Conservation (phyloP, 2,113 vertebrate genomes). For the Morphnarchus princeps region DNA sequence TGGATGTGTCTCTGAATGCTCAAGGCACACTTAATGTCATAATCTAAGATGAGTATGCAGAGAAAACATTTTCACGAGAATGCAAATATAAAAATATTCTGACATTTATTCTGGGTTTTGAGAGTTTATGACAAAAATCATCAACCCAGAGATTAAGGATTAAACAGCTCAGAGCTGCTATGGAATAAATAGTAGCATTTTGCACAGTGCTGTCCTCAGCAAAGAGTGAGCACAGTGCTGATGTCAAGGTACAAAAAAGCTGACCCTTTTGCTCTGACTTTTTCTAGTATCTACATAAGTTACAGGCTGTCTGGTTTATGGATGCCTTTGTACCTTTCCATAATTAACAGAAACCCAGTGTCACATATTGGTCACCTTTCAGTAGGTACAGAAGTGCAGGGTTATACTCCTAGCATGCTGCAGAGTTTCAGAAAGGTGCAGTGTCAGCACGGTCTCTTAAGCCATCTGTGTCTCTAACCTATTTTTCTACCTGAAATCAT, state of each 20-base stretch:
- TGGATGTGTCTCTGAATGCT: neutral
- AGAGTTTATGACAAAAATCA: constrained; percentile 51
- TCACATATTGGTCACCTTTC: neutral
- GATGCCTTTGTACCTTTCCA: neutral
- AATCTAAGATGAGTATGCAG: neutral
- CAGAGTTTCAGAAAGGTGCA: neutral
- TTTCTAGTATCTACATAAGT: neutral
- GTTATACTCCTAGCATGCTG: neutral
- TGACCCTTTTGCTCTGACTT: neutral
- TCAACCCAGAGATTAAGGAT: constrained; percentile 61
- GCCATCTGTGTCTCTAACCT: neutral
- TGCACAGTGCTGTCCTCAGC: neutral
- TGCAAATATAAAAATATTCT: constrained; percentile 48
- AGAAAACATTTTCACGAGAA: constrained; percentile 43
- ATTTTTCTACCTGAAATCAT: neutral
- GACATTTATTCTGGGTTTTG: constrained; percentile 53
- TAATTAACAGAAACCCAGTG: neutral
- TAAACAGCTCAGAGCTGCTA: neutral
- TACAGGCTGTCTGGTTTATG: neutral
- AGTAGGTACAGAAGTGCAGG: neutral
- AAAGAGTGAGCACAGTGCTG: neutral
- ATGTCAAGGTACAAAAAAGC: neutral
- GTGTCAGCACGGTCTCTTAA: neutral
- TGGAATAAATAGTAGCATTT: constrained; percentile 23
- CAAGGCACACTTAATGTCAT: constrained; percentile 23